Percentiles rank a stretch among this genome's conserved stretches.
Evolutionary conservation across 2,797 vertebrate species (phyloP).

Genomic region (Serranus cabrilla): DNA sequence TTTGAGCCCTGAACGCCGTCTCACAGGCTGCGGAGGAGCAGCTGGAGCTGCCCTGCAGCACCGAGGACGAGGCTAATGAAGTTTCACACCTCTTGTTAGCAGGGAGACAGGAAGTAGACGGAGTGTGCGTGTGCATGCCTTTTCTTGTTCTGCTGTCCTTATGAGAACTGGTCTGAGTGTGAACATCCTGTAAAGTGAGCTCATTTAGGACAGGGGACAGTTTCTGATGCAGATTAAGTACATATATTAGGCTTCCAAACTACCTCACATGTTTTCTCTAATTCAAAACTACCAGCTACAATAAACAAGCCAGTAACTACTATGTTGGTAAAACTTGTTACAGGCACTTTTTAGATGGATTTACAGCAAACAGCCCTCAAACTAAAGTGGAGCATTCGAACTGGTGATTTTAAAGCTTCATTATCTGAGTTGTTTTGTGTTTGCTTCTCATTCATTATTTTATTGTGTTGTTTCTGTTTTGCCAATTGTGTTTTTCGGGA

Average conservation of each 20-base stretch:
- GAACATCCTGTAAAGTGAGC: constrained; percentile 12
- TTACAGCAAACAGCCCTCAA: too few relatives aligned
- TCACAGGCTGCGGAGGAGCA: constrained; percentile 54
- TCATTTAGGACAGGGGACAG: background rate
- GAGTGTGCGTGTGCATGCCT: constrained; percentile 23
- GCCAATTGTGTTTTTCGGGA: too few relatives aligned
- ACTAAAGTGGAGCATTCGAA: too few relatives aligned
- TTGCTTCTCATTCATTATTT: too few relatives aligned
- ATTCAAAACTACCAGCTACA: too few relatives aligned
- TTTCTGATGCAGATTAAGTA: background rate
- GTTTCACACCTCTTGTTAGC: constrained; percentile 64
- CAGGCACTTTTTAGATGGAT: too few relatives aligned
- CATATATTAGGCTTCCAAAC: background rate
- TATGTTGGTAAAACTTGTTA: too few relatives aligned
- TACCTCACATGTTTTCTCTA: too few relatives aligned
- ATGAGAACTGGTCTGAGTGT: constrained; percentile 11
- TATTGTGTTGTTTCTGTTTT: too few relatives aligned
- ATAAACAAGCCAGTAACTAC: too few relatives aligned
- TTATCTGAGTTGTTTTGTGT: too few relatives aligned
- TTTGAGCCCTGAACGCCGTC: constrained; percentile 27
- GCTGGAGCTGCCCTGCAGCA: constrained; percentile 50
- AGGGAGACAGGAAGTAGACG: constrained; percentile 64
- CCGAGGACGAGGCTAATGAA: constrained; percentile 65
- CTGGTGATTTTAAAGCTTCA: too few relatives aligned
- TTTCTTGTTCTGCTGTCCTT: constrained; percentile 25